phyloP scores from a whole-genome alignment of 1,140 invertebrate genomes.

The Liolophura sinensis region DNA sequence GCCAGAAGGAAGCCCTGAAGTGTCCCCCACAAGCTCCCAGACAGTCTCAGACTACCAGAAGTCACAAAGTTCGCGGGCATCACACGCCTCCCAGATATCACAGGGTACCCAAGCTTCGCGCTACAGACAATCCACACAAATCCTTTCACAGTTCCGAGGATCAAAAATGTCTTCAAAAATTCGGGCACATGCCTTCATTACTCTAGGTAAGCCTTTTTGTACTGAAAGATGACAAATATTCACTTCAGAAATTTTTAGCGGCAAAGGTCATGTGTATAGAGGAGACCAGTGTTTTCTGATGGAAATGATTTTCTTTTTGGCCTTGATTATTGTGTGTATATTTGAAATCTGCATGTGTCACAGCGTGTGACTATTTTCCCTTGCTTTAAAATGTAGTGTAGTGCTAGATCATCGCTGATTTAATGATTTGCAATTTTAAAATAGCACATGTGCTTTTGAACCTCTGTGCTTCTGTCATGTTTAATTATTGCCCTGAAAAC shows the following conservation, averaged over 20 bases:
- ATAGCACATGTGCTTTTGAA: too few relatives aligned
- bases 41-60: too few relatives aligned
- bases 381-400: not conserved
- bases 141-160: slow-evolving; percentile 51
- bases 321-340: too few relatives aligned
- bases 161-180: slow-evolving; percentile 48
- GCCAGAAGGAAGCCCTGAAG: too few relatives aligned
- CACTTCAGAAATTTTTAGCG: not conserved
- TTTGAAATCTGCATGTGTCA: too few relatives aligned
- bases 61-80: slow-evolving; percentile 15
- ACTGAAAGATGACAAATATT: slow-evolving; percentile 1
- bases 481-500: too few relatives aligned
- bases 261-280: too few relatives aligned
- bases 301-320: too few relatives aligned
- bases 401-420: not conserved
- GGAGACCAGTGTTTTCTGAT: too few relatives aligned
- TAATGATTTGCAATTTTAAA: not conserved
- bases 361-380: too few relatives aligned
- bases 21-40: too few relatives aligned
- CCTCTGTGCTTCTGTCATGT: too few relatives aligned
- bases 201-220: slow-evolving; percentile 38
- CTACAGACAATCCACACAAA: slow-evolving; percentile 28
- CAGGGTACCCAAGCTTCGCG: not conserved
- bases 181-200: slow-evolving; percentile 53
- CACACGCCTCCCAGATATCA: slow-evolving; percentile 5